These are phyloP conservation scores for Montipora foliosa DNA, from an alignment of 64 coral and sea anemone species.

Conservation along the genomic window DNA sequence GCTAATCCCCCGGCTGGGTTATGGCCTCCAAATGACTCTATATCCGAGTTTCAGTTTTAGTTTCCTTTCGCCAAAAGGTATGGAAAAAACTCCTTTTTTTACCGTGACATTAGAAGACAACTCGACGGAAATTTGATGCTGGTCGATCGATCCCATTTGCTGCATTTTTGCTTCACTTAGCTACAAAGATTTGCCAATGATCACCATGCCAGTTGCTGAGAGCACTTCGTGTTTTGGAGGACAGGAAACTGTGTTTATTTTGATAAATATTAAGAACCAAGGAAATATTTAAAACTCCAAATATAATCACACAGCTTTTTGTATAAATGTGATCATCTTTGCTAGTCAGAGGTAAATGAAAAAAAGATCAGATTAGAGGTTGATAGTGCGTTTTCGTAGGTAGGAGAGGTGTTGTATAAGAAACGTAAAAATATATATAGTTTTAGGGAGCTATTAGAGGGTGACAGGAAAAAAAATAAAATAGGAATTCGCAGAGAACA, in stretches of 20 bases:
- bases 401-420: too few species aligned
- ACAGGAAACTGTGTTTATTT: background rate
- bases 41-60: too few species aligned
- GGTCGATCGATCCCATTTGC: background rate
- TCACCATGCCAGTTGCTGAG: slow-evolving; percentile 9
- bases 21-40: too few species aligned
- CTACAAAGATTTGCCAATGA: background rate
- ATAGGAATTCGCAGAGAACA: background rate
- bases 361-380: too few species aligned
- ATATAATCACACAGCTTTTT: background rate
- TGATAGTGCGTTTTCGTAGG: too few species aligned
- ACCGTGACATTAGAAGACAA: background rate
- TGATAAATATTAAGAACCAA: background rate
- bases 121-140: slow-evolving; percentile 12
- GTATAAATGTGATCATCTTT: background rate
- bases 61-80: background rate
- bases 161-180: background rate
- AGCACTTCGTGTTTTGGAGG: background rate
- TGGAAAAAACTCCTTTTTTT: background rate
- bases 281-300: background rate
- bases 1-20: too few species aligned
- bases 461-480: background rate
- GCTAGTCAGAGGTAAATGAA: too few species aligned
- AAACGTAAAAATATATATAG: too few species aligned
- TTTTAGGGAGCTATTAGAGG: too few species aligned